phyloP scores from a whole-genome alignment of 2,797 vertebrate species.

The Furcifer pardalis region DNA sequence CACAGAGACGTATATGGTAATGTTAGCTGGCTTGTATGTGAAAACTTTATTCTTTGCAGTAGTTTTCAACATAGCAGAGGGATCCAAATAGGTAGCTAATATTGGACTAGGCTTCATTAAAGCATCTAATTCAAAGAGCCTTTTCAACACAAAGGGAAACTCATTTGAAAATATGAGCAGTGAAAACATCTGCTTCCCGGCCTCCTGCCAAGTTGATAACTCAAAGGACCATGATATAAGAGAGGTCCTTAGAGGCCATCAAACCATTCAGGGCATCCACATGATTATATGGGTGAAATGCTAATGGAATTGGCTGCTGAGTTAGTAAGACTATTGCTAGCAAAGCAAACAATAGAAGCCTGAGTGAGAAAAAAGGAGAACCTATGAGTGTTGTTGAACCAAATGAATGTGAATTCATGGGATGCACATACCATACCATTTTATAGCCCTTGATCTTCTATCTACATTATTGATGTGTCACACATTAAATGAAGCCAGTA shows the following conservation, averaged over 20 bases:
- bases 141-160: neutral
- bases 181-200: neutral
- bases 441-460: neutral
- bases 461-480: neutral
- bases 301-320: conserved; percentile 18
- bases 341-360: conserved; percentile 3
- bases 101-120: neutral
- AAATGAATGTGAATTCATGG: neutral
- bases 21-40: too few relatives aligned
- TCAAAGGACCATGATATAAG: neutral
- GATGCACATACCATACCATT: neutral
- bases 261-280: neutral
- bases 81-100: conserved; percentile 1
- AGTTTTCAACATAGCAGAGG: neutral
- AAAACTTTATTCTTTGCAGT: neutral
- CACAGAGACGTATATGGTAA: neutral
- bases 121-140: neutral
- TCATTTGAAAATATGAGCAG: neutral
- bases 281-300: conserved; percentile 5
- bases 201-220: neutral
- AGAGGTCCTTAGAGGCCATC: neutral
- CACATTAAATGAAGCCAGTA: neutral
- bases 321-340: neutral
- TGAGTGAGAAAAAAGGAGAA: neutral
- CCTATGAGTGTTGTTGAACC: neutral